Evolutionary conservation across 1,140 invertebrate genomes (phyloP), one percentile per base, ranked within the genome.

Genomic region (Gerris buenoi): DNA sequence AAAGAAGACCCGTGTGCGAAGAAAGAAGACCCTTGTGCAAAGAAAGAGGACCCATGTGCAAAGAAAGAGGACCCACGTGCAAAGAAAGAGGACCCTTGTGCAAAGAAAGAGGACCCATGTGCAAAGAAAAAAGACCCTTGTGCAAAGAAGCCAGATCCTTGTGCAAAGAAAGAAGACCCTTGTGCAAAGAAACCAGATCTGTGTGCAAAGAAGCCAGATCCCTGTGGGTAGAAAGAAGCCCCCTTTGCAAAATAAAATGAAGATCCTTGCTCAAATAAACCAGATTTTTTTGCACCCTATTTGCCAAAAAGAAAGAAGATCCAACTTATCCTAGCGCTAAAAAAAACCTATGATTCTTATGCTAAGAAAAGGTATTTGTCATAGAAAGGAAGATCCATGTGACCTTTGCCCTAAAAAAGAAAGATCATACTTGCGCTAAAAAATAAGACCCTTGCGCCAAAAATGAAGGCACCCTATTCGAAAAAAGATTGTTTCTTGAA

Each of bases 391-490:
- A 27, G 61, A 67, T 18, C 27, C 57, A 61, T 18, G 27, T 23
- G 58, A 66, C 14, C 25, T 63, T 23, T 26, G 15, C n/a, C 28
- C 18, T 22, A 58, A 64, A 29, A 28, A 63, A 63, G 61, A 22
- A 60, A 63, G 63, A 57, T 27, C 63, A 64, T 27, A 62, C 63
- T 22, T 68, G 67, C 27, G 64, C 56, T 62, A 68, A 67, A 27
- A 63, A 63, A 46, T 27, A 67, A 29, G 61, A 66, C 27, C 56
- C 65, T 2, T 66, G 66, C 46, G 28, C 27, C 5, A 67, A 67
- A 27, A 67, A 68, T 62, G 63, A 64, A 18, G 63, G 59, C 5
- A n/a, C n/a, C n/a, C n/a, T n/a, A n/a, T n/a, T n/a, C n/a, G n/a
- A n/a, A n/a, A n/a, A n/a, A n/a, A n/a, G n/a, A n/a, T n/a, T n/a